Percentiles rank a stretch among this genome's conserved stretches.
phyloP scores from a whole-genome alignment of 2,113 vertebrate genomes.

The Otus sunia region DNA sequence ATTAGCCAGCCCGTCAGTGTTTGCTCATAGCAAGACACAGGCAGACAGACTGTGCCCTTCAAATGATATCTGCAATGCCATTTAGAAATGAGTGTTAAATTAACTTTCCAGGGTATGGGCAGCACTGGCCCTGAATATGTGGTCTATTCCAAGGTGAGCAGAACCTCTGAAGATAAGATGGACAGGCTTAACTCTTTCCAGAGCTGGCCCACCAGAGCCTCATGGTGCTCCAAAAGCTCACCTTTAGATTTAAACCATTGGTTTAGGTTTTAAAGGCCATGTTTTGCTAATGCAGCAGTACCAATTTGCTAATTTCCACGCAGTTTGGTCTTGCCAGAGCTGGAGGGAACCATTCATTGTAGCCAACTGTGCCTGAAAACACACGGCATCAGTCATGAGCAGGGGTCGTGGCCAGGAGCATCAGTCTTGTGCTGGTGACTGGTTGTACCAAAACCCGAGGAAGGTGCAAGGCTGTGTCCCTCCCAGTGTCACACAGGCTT shows the following conservation, averaged over 20 bases:
- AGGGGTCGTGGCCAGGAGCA: too few relatives aligned
- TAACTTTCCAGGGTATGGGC: not conserved
- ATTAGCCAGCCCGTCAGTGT: not conserved
- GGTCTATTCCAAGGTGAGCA: not conserved
- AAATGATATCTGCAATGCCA: not conserved
- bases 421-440: not conserved
- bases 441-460: not conserved
- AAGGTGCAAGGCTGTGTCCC: not conserved
- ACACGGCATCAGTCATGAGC: rapidly evolving
- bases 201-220: not conserved
- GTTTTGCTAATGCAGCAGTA: not conserved
- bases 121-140: not conserved
- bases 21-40: not conserved
- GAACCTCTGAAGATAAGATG: not conserved
- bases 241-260: not conserved
- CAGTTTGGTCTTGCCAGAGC: not conserved
- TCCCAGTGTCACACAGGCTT: not conserved
- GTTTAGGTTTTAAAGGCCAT: not conserved
- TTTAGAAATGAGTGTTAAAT: not conserved
- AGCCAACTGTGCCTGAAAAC: not conserved
- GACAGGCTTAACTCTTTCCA: not conserved
- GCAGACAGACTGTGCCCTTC: not conserved
- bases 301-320: not conserved
- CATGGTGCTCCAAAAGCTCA: not conserved
- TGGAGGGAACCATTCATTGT: not conserved